Base-by-base conservation (phyloP, 2,797 vertebrate species). In the Falco concolor region DNA sequence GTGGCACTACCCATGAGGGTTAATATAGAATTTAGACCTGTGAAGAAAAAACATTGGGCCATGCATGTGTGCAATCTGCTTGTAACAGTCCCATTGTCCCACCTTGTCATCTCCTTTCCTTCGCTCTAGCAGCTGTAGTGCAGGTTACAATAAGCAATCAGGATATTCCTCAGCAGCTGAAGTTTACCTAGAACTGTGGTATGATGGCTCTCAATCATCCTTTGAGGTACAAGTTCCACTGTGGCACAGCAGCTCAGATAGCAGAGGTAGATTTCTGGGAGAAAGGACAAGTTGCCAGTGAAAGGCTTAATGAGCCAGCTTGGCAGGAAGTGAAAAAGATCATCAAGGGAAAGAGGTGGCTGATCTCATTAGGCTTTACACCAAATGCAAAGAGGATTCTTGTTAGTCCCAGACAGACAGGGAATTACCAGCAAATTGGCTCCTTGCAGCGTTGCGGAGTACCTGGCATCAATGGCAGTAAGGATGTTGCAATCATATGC, bases 321-420 rank as follows among this genome's bases (percentile, higher is more conserved):
- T 96, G 86, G 74, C 86, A 94, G 74, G 61, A 90, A 32, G 42
- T 2, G 5, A 61, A 32, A 13, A 73, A 40, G 8, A 86, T 86
- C 68, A 88, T 88, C 86, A 84, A 65, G 57, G 49, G 53, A 94
- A 69, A 84, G 49, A 90, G 25, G 45, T 68, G 53, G 45, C 13
- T 84, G 56, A 83, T 92, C 45, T 90, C 86, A 92, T 95, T 87
- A 89, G 90, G 74, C 69, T 78, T 8, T 47, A 44, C 27, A 92
- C 49, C 80, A 94, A 92, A 88, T 47, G 24, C 18, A 78, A 77
- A 86, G 57, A 68, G 23, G 28, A 68, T 64, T 88, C 42, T 36
- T 78, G 27, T 56, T 60, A 77, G 19, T 49, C 18, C 14, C 50
- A 92, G 53, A 50, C 57, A 38, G 36, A 38, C 36, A 38, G 36